These are phyloP conservation scores for Parthenolecanium corni DNA, from an alignment of 2,888 invertebrate species.

Conservation along the genomic window DNA sequence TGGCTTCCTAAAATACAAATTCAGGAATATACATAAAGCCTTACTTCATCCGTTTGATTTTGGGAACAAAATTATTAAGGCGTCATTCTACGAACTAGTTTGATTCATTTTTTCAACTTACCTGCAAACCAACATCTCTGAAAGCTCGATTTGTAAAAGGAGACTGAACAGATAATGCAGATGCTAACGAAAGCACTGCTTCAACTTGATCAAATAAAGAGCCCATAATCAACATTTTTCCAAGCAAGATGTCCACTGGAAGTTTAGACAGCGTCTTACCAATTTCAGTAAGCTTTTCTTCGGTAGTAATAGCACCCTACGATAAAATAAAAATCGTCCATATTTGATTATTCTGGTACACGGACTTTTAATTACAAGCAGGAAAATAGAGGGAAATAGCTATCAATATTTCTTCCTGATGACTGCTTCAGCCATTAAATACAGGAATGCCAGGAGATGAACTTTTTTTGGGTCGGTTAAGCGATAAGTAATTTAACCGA, in stretches of 20 bases:
- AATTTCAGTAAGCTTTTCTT: conserved; percentile 71
- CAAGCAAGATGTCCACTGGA: conserved; percentile 88
- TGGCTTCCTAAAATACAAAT: conserved; percentile 45
- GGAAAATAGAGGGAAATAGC: neutral
- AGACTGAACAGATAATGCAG: conserved; percentile 83
- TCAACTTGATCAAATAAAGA: conserved; percentile 79
- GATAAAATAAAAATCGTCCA: neutral
- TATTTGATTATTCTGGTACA: too few species aligned
- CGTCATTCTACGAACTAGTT: too few species aligned
- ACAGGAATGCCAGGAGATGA: too few species aligned
- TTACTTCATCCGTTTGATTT: too few species aligned
- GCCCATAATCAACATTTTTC: conserved; percentile 90
- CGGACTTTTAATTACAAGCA: neutral
- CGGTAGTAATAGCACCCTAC: conserved; percentile 64
- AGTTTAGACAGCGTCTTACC: conserved; percentile 76
- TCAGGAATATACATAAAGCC: too few species aligned
- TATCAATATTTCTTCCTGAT: neutral
- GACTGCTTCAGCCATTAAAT: too few species aligned
- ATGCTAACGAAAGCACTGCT: conserved; percentile 77
- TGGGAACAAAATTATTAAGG: too few species aligned
- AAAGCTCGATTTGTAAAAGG: conserved; percentile 84
- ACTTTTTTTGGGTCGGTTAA: too few species aligned
- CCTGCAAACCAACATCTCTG: conserved; percentile 70
- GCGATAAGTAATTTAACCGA: too few species aligned
- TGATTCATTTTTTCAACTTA: too few species aligned